Base-by-base conservation (phyloP, 2,888 invertebrate species). In the Adelphocoris suturalis region DNA sequence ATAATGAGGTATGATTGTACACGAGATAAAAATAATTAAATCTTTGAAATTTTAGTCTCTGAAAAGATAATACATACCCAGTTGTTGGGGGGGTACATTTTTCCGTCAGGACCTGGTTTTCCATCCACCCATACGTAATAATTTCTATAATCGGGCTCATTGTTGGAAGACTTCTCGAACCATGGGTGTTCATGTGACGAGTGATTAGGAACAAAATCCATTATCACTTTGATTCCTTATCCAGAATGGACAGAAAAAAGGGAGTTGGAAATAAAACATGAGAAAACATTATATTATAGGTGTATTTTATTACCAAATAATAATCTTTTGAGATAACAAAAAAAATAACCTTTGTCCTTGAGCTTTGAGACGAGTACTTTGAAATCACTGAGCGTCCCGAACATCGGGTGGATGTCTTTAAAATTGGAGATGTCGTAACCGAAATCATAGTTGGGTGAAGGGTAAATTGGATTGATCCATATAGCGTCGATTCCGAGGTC, bases 391-490 rank as follows among this genome's bases (percentile, higher is more conserved):
- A 96, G 92, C 0, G 94, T 95, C 0, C 96, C 96, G 92, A 95
- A 96, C 0, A 94, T 92, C 0, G 94, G 94, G 90, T 96, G 94
- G 78, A 96, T 93, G 68, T 94, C 94, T 12, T 93, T 94, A 92
- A 94, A 95, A 92, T 95, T 94, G 1, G 95, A 93, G 48, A 96
- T 94, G 92, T 96, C 96, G 92, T 96, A 96, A 0, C 96, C 96
- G 92, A 95, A 95, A 92, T 96, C 96, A 0, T 93, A 93, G 94
- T 95, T 95, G 0, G 96, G 95, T 1, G 96, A 96, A 80, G 94
- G 94, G 93, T 95, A 97, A 88, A 97, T 95, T 0, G 97, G 96
- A 0, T 96, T 96, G 57, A 97, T 91, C 96, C 96, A 96, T 57
- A 97, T 93, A 0, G 95, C 95, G 0, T 94, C 94, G 0, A 96